A percentile compares a stretch with the other conserved stretches of the same genome.
phyloP scores from a whole-genome alignment of 2,113 vertebrate species.

The Alethe castanea region DNA sequence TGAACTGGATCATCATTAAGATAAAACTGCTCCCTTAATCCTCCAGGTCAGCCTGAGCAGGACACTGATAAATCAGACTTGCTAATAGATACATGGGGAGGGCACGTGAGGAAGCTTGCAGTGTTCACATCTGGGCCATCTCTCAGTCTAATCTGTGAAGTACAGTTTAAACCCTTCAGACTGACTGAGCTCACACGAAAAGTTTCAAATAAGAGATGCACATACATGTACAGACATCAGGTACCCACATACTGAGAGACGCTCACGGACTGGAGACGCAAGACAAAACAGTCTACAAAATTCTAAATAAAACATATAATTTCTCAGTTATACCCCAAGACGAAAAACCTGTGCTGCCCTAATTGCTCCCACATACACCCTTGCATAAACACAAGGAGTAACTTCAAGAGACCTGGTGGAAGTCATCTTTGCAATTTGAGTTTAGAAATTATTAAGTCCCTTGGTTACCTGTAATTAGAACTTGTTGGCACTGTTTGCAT shows the following conservation, averaged over 20 bases:
- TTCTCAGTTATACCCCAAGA: background rate
- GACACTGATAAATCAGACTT: background rate
- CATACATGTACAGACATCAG: accelerated
- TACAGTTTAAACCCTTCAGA: background rate
- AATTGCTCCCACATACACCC: background rate
- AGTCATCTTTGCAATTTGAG: background rate
- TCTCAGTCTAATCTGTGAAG: background rate
- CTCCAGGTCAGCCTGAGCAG: background rate
- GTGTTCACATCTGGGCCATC: background rate
- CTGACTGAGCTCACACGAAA: background rate
- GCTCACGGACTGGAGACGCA: background rate
- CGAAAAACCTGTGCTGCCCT: background rate
- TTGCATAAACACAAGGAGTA: background rate
- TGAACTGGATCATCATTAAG: background rate
- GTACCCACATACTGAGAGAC: background rate
- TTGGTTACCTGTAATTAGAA: slow-evolving; percentile 81
- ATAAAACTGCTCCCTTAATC: slow-evolving; percentile 8
- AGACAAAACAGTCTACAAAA: background rate
- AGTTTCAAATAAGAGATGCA: background rate
- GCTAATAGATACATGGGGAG: background rate
- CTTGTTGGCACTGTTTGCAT: slow-evolving; percentile 84
- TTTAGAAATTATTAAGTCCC: background rate
- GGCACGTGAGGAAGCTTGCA: background rate
- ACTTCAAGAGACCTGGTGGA: background rate
- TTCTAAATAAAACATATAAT: background rate